phyloP scores from a whole-genome alignment of 1,140 invertebrate genomes.

The Drosophila lini region DNA sequence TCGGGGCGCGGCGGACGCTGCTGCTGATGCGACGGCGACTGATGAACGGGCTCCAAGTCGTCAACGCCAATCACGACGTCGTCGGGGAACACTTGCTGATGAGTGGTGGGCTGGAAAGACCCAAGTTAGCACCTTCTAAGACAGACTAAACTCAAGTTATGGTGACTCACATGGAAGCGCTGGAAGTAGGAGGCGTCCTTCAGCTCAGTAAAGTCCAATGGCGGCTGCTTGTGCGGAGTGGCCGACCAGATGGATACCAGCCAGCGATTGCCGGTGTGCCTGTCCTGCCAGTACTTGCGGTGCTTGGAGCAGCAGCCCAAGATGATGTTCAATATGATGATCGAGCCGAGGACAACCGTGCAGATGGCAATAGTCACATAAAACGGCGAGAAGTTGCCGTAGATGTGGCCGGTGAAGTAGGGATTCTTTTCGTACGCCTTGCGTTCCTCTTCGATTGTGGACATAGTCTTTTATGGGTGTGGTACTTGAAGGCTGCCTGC shows the following conservation, averaged over 20 bases:
- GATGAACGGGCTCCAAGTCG: constrained; percentile 71
- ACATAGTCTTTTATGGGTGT: constrained; percentile 84
- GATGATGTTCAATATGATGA: constrained; percentile 91
- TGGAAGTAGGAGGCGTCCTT: constrained; percentile 85
- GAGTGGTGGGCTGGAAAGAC: constrained; percentile 65
- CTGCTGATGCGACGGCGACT: constrained; percentile 41
- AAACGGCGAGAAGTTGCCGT: constrained; percentile 89
- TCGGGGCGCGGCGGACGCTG: constrained; percentile 72
- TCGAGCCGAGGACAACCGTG: constrained; percentile 88
- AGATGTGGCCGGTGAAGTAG: constrained; percentile 87
- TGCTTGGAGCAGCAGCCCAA: constrained; percentile 92
- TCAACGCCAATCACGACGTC: constrained; percentile 71
- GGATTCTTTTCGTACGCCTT: constrained; percentile 88
- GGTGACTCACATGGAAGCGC: constrained; percentile 63
- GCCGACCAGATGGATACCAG: constrained; percentile 92
- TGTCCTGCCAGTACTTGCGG: constrained; percentile 91
- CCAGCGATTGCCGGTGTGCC: constrained; percentile 93
- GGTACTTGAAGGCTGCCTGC: constrained; percentile 31
- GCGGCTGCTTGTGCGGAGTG: constrained; percentile 92
- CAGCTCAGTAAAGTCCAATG: constrained; percentile 91
- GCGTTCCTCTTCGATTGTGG: constrained; percentile 87
- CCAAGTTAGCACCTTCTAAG: neutral
- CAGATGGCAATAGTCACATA: constrained; percentile 92
- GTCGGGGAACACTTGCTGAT: constrained; percentile 79
- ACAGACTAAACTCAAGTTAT: too few species aligned